Evolutionary conservation across 2,888 invertebrate genomes (phyloP).

Genomic region (Podabrus alpinus): DNA sequence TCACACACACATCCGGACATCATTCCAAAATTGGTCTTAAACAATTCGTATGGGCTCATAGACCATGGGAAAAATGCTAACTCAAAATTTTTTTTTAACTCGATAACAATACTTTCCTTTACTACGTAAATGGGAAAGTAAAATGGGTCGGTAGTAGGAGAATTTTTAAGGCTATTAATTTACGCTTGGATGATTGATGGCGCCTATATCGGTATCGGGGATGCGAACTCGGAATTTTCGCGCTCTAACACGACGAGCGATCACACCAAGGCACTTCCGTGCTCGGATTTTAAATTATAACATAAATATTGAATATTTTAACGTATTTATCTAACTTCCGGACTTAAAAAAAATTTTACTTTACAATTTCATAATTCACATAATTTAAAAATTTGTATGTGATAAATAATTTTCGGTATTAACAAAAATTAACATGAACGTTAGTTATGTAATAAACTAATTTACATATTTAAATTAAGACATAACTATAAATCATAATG

Average conservation of each 20-base stretch:
- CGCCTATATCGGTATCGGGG: too few species aligned
- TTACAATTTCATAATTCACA: background rate
- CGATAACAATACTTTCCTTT: too few species aligned
- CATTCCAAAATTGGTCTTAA: too few species aligned
- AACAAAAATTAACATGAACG: background rate
- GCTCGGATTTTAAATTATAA: background rate
- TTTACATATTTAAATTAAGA: slow-evolving; percentile 4
- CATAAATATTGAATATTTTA: background rate
- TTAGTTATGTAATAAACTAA: background rate
- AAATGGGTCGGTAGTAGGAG: background rate
- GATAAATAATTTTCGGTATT: background rate
- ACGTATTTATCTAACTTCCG: background rate
- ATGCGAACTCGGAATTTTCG: background rate
- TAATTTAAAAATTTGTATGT: background rate
- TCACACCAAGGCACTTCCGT: background rate
- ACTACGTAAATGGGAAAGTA: too few species aligned
- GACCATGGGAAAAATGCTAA: too few species aligned
- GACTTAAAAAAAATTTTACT: background rate
- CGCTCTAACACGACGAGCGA: background rate
- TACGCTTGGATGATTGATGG: too few species aligned
- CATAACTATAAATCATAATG: slow-evolving; percentile 1
- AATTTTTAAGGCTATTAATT: background rate
- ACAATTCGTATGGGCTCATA: too few species aligned
- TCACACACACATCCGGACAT: too few species aligned
- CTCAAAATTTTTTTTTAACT: too few species aligned